phyloP scores from a whole-genome alignment of 1,140 invertebrate species.

The Arion vulgaris region DNA sequence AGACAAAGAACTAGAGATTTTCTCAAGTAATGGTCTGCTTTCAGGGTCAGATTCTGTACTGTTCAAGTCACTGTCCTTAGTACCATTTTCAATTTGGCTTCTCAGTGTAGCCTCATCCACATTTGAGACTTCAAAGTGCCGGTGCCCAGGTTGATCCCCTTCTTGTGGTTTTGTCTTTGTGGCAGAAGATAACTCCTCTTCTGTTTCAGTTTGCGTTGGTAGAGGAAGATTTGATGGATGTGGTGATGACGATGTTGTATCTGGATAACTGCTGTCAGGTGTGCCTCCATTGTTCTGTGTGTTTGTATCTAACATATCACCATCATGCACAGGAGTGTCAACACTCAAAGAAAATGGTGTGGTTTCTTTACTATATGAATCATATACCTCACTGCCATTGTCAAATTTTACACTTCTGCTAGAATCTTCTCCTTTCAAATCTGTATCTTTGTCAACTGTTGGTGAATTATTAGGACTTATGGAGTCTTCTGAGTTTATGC shows the following conservation, averaged over 20 bases:
- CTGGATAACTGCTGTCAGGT: neutral
- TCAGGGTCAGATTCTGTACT: neutral
- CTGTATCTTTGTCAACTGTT: neutral
- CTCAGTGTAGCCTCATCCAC: constrained; percentile 17
- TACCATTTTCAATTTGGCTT: neutral
- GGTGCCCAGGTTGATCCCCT: neutral
- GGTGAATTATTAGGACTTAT: neutral
- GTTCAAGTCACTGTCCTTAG: neutral
- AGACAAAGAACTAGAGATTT: constrained; percentile 5
- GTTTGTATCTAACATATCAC: neutral
- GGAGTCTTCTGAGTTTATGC: neutral
- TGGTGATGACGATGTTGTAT: neutral
- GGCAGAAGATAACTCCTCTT: neutral
- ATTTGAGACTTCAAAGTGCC: constrained; percentile 22
- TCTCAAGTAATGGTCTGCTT: neutral
- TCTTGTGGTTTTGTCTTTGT: neutral
- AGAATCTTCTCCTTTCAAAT: neutral
- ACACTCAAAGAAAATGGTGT: neutral
- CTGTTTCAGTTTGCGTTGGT: neutral
- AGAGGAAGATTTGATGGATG: neutral
- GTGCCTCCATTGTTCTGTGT: neutral
- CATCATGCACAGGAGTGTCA: neutral
- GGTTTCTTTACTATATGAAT: neutral
- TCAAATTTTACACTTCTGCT: neutral
- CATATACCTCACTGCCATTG: neutral